These are phyloP conservation scores for Timandra comae DNA, from an alignment of 2,888 invertebrate species.

Conservation along the genomic window DNA sequence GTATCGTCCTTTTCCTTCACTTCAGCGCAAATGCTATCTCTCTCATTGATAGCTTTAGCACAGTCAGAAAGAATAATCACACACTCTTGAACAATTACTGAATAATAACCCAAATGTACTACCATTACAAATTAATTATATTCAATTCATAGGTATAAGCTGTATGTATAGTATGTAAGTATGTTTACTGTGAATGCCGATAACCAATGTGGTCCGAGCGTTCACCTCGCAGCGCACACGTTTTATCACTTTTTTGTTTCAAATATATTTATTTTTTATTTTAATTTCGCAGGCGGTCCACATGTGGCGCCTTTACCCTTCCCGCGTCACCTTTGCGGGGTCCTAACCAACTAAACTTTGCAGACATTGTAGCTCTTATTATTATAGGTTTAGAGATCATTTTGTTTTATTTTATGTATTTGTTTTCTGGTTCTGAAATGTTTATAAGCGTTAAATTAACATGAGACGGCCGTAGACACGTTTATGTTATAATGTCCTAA, in stretches of 20 bases:
- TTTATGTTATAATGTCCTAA: slow-evolving; percentile 49
- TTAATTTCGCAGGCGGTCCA: slow-evolving; percentile 52
- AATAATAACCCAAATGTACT: too few species aligned
- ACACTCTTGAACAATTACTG: too few species aligned
- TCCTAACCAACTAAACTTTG: slow-evolving; percentile 8
- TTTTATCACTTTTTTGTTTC: slow-evolving; percentile 32
- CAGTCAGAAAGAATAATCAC: too few species aligned
- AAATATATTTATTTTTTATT: slow-evolving; percentile 41
- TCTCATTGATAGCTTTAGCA: too few species aligned
- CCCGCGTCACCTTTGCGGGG: slow-evolving; percentile 37
- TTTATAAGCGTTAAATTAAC: slow-evolving; percentile 51
- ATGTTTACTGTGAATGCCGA: too few species aligned
- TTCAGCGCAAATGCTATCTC: too few species aligned
- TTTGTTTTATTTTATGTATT: slow-evolving; percentile 4
- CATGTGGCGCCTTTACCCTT: slow-evolving; percentile 62
- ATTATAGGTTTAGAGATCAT: slow-evolving; percentile 3
- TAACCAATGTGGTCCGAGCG: slow-evolving; percentile 26
- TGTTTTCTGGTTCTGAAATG: slow-evolving; percentile 7
- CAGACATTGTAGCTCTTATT: slow-evolving; percentile 6
- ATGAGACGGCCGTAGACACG: slow-evolving; percentile 51
- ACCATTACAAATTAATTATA: too few species aligned
- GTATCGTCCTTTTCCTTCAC: too few species aligned
- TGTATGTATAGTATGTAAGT: too few species aligned
- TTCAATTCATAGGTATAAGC: too few species aligned
- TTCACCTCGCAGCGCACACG: slow-evolving; percentile 44